Percentiles rank a stretch among this genome's conserved stretches.
Evolutionary conservation across 2,888 invertebrate genomes (phyloP).

Genomic region (Lepidonotus clava): DNA sequence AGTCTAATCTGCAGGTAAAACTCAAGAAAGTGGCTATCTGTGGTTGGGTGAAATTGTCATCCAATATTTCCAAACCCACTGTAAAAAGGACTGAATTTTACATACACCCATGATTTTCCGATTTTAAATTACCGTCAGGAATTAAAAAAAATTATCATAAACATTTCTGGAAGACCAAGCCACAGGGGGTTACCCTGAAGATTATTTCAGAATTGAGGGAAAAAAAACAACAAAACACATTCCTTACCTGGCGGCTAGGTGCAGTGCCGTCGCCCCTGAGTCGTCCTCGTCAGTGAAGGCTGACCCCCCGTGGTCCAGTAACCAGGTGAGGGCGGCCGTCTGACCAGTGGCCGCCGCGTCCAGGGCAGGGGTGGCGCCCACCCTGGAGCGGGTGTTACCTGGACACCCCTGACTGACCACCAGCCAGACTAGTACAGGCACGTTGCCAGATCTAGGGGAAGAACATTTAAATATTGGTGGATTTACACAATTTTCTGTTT

Average conservation of each 20-base stretch:
- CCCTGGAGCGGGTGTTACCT: conserved; percentile 64
- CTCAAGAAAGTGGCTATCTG: too few relatives aligned
- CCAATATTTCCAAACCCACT: too few relatives aligned
- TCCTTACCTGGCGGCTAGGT: conserved; percentile 76
- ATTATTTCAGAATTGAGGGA: too few relatives aligned
- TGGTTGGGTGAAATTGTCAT: too few relatives aligned
- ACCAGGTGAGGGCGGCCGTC: conserved; percentile 76
- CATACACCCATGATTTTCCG: too few relatives aligned
- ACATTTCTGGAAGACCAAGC: too few relatives aligned
- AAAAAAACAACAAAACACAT: too few relatives aligned
- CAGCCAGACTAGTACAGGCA: conserved; percentile 15
- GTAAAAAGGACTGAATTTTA: too few relatives aligned
- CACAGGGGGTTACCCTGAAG: too few relatives aligned
- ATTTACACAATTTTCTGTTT: not conserved
- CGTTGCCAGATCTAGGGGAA: conserved; percentile 43
- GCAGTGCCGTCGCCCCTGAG: conserved; percentile 78
- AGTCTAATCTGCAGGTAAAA: too few relatives aligned
- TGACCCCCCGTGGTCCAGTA: conserved; percentile 71
- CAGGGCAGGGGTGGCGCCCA: conserved; percentile 80
- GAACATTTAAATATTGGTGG: not conserved
- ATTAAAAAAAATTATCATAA: too few relatives aligned
- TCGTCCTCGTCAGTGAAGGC: conserved; percentile 77
- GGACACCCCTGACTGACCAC: not conserved
- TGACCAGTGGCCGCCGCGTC: conserved; percentile 81
- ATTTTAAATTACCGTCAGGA: too few relatives aligned